A percentile compares a stretch with the other conserved stretches of the same genome.
phyloP scores from a whole-genome alignment of 2,888 invertebrate genomes.

The Dynastes maya region DNA sequence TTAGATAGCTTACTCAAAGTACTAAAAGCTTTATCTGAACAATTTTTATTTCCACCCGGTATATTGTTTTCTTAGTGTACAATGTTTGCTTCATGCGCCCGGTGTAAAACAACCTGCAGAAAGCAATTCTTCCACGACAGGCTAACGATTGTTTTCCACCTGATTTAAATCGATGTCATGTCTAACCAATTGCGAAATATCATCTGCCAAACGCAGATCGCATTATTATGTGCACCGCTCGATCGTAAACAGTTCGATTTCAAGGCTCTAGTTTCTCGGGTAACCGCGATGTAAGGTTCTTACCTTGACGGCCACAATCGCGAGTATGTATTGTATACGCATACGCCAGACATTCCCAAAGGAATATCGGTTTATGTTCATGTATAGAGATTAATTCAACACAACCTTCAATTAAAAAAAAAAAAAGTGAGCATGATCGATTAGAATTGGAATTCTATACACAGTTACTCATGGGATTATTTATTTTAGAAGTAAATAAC shows the following conservation, averaged over 20 bases:
- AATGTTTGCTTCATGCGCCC: no score
- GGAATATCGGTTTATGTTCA: no score
- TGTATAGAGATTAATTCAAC: no score
- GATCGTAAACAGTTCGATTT: conserved; percentile 24
- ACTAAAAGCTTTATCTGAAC: no score
- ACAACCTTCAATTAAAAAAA: background rate
- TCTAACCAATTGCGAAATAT: conserved; percentile 9
- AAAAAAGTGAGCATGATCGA: background rate
- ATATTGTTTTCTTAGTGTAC: no score
- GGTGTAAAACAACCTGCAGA: no score
- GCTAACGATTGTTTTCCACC: background rate
- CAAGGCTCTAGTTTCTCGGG: conserved; percentile 6
- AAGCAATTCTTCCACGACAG: no score
- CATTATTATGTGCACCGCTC: background rate
- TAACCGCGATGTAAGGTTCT: conserved; percentile 14
- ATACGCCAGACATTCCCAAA: no score
- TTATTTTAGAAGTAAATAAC: no score
- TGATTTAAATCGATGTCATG: background rate
- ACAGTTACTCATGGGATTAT: no score
- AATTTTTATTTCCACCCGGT: no score
- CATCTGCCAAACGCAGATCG: background rate
- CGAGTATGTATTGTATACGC: background rate
- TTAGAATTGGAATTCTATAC: background rate
- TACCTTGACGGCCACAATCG: conserved; percentile 1
- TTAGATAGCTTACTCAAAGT: no score